Conservation (phyloP, 2,113 vertebrate genomes). For the Serilophus lunatus region DNA sequence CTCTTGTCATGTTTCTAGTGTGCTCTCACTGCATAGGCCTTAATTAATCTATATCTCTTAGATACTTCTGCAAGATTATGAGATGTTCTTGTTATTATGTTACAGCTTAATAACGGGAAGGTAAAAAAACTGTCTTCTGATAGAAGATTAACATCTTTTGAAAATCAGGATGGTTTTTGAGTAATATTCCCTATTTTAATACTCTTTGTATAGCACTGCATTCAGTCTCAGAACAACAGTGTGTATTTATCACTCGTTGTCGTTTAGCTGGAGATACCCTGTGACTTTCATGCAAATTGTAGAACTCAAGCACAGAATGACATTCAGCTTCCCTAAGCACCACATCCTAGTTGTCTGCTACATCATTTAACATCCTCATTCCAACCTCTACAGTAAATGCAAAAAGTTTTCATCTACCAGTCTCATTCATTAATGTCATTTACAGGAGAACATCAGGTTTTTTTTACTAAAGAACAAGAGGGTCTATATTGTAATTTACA, state of each 20-base stretch:
- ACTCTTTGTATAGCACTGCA: background rate
- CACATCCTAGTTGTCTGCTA: background rate
- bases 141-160: background rate
- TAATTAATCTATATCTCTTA: background rate
- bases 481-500: background rate
- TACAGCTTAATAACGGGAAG: background rate
- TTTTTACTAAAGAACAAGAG: background rate
- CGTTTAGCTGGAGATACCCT: background rate
- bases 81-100: background rate
- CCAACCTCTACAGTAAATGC: background rate
- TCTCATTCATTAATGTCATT: background rate
- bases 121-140: background rate
- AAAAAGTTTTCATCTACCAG: background rate
- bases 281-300: background rate
- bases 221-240: background rate
- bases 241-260: background rate
- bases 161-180: background rate
- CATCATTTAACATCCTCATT: background rate
- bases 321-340: background rate
- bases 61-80: background rate
- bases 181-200: background rate
- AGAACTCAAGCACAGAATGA: background rate
- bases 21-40: background rate
- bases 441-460: background rate
- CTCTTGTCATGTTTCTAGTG: background rate